Conservation (phyloP, 2,797 vertebrate species). For the Sebastes nivosus region DNA sequence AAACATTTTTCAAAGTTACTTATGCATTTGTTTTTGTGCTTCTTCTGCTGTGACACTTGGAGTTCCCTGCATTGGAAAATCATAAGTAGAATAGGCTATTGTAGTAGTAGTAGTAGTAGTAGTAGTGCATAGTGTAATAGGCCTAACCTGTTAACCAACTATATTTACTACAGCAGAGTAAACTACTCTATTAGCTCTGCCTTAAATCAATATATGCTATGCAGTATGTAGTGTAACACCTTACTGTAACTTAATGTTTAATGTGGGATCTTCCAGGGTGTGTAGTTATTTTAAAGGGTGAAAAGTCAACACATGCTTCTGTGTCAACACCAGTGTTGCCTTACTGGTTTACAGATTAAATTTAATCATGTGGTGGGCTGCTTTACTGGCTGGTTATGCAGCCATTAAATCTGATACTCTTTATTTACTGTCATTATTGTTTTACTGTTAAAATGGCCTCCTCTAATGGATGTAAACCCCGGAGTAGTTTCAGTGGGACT, state of each 20-base stretch:
- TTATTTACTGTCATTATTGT: background rate
- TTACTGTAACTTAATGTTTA: constrained; percentile 10
- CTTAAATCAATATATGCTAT: background rate
- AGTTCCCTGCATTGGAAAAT: background rate
- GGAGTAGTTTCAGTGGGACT: background rate
- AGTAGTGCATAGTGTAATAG: background rate
- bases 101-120: too few species aligned
- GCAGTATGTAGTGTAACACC: background rate
- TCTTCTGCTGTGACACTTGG: background rate
- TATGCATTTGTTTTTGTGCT: background rate
- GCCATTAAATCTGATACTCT: background rate
- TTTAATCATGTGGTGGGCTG: background rate
- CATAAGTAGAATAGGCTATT: background rate
- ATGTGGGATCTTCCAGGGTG: constrained; percentile 32
- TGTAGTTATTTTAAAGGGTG: constrained; percentile 46
- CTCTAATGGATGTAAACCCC: background rate
- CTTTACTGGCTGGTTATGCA: background rate
- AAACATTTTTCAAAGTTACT: background rate
- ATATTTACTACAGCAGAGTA: background rate
- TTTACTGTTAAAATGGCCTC: background rate
- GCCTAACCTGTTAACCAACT: background rate
- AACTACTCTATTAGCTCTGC: background rate
- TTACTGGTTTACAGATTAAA: constrained; percentile 44
- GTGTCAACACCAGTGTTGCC: constrained; percentile 50
- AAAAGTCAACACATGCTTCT: constrained; percentile 48